These are phyloP conservation scores for Leptarthrus brevirostris DNA, from an alignment of 2,888 invertebrate species.

Conservation along the genomic window DNA sequence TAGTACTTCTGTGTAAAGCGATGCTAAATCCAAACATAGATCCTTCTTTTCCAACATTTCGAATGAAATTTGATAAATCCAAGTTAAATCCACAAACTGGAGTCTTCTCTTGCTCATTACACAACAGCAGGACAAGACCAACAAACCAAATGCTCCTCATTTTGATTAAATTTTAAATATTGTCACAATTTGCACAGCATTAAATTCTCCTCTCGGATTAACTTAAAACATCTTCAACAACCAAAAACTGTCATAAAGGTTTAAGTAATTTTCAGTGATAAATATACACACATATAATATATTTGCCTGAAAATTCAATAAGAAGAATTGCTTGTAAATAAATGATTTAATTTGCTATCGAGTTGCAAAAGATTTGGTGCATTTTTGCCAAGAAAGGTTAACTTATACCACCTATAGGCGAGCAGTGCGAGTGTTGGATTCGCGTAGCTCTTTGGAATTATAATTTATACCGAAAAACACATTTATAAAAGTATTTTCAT, in stretches of 20 bases:
- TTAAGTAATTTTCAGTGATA: constrained; percentile 38
- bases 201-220: neutral
- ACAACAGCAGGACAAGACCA: neutral
- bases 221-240: constrained; percentile 19
- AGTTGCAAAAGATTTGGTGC: too few relatives aligned
- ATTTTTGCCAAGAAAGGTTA: neutral
- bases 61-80: constrained; percentile 79
- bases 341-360: too few relatives aligned
- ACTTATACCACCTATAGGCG: neutral
- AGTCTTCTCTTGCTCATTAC: constrained; percentile 1
- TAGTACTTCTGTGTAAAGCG: constrained; percentile 79
- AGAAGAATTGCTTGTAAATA: too few relatives aligned
- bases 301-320: too few relatives aligned
- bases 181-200: neutral
- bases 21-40: constrained; percentile 93
- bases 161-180: neutral
- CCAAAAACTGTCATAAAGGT: too few relatives aligned
- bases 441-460: too few relatives aligned
- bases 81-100: constrained; percentile 74
- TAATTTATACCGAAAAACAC: too few relatives aligned
- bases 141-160: constrained; percentile 25
- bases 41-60: constrained; percentile 74
- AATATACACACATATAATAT: too few relatives aligned
- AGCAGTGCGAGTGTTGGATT: too few relatives aligned
- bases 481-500: too few relatives aligned